A percentile compares a stretch with the other conserved stretches of the same genome.
Conservation (phyloP, 2,888 invertebrate species). For the Criorhina ranunculi region DNA sequence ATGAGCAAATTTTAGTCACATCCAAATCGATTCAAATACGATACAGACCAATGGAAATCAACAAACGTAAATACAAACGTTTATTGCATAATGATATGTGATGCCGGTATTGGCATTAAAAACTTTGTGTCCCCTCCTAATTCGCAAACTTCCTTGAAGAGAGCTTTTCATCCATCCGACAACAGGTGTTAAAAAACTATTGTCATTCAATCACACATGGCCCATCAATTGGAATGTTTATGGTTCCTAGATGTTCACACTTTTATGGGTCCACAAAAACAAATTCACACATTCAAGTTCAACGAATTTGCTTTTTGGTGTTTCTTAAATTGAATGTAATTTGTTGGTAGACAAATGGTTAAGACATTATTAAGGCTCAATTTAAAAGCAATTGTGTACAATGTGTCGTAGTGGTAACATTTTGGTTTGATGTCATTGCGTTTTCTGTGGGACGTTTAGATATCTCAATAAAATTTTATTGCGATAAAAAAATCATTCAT, state of each 20-base stretch:
- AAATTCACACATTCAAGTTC: not conserved
- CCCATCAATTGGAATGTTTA: constrained; percentile 3
- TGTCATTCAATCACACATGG: not conserved
- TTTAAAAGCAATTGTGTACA: not conserved
- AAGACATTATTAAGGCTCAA: not conserved
- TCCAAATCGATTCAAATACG: too few relatives aligned
- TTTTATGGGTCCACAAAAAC: not conserved
- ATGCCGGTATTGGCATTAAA: not conserved
- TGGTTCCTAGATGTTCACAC: not conserved
- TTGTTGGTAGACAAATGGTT: not conserved
- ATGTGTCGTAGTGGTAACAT: too few relatives aligned
- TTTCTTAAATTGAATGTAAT: not conserved
- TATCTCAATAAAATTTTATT: too few relatives aligned
- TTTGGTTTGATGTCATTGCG: too few relatives aligned
- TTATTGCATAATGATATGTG: not conserved
- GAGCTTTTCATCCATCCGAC: not conserved
- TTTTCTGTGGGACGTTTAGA: too few relatives aligned
- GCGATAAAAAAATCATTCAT: too few relatives aligned
- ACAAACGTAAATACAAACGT: not conserved
- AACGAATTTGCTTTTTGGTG: not conserved
- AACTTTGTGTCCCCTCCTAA: not conserved
- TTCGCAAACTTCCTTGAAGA: not conserved
- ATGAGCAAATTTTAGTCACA: too few relatives aligned
- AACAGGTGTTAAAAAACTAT: not conserved
- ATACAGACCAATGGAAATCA: too few relatives aligned